Base-by-base conservation (phyloP, 1,140 invertebrate genomes). In the Lepidotrigona ventralis region DNA sequence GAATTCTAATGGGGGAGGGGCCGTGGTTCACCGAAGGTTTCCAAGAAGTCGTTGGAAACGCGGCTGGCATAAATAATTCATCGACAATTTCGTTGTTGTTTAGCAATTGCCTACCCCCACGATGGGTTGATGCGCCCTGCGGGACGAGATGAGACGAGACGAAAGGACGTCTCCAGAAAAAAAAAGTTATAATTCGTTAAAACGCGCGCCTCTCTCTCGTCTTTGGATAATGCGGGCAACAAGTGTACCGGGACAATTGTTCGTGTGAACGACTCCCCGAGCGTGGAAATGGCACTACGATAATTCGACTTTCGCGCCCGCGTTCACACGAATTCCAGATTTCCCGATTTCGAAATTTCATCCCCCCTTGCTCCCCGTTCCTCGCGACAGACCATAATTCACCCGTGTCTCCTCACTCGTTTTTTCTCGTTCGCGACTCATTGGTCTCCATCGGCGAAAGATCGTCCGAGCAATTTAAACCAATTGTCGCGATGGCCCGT, bases 31-130 rank as follows among this genome's bases (percentile, higher is more conserved):
- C 9, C 39, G 39, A 39, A 39, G 9, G 14, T 81, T 68, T 76
- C 63, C 63, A 46, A 76, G 63, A 76, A 81, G 58, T n/a, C 79
- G 72, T 76, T 81, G 79, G 29, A 68, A 51, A 69, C 39, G 73
- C 15, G 53, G 17, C 53, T 60, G 4, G 26, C 21, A 82, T 82
- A 82, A 82, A 77, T 82, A 77, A 82, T 80, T 80, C 51, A 60
- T 78, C 39, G 39, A 51, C 33, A 69, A 29, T 78, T 78, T 78
- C 39, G 66, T 78, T 53, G 54, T 53, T 53, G 54, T 53, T 53
- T 29, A 39, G n/a, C 23, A 77, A 77, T 69, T 58, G 54, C 39
- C 21, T 26, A 64, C 64, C 11, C 60, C 33, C 76, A 26, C 46
- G 60, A 66, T 21, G 11, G 46, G 6, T 71, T 26, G 46, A 78